Evolutionary conservation across 2,888 invertebrate species (phyloP).

Genomic region (Oscheius sp.): DNA sequence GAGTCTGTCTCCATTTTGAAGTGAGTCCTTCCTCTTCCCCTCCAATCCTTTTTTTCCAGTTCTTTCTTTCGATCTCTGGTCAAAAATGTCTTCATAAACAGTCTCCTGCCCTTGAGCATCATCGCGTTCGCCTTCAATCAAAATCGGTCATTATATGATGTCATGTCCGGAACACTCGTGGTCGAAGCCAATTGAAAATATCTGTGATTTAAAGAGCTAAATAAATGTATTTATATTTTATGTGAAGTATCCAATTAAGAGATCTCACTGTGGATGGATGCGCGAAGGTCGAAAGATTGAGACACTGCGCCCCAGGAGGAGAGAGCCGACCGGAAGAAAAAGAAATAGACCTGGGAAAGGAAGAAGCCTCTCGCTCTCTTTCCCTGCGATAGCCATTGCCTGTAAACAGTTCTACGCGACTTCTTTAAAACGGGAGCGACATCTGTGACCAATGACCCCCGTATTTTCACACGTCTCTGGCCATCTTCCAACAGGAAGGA

Average conservation of each 20-base stretch:
- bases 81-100: conserved; percentile 69
- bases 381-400: too few species aligned
- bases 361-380: not conserved
- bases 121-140: conserved; percentile 64
- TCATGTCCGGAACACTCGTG: conserved; percentile 65
- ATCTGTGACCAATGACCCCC: too few species aligned
- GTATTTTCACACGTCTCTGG: conserved; percentile 2
- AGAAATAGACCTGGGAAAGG: not conserved
- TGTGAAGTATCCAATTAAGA: not conserved
- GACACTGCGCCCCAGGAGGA: not conserved
- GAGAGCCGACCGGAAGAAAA: conserved; percentile 6
- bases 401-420: too few species aligned
- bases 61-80: conserved; percentile 65
- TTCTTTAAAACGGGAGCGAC: too few species aligned
- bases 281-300: conserved; percentile 1
- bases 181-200: conserved; percentile 40
- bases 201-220: not conserved
- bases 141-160: conserved; percentile 69
- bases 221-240: not conserved
- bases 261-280: conserved; percentile 6
- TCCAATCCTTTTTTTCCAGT: conserved; percentile 45
- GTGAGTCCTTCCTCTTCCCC: conserved; percentile 2
- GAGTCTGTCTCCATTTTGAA: conserved; percentile 34
- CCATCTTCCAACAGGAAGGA: conserved; percentile 18
- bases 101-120: conserved; percentile 68